Evolutionary conservation across 2,888 invertebrate genomes (phyloP), one percentile per base, ranked within the genome.

Genomic region (Vesta saturnalis): DNA sequence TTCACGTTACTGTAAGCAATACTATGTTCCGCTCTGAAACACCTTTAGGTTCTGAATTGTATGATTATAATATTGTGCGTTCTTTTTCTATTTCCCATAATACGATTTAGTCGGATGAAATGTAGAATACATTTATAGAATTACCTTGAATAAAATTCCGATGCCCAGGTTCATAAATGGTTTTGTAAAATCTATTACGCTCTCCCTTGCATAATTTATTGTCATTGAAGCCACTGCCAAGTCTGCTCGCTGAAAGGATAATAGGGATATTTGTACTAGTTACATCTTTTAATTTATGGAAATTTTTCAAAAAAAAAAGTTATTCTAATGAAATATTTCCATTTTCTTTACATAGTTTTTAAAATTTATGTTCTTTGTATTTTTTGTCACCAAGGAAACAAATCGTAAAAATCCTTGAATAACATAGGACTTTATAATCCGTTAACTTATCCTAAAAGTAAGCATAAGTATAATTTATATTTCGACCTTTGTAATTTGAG

Each of bases 101-200:
- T 43, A 30, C 19, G 52, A 67, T 43, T 55, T 60, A 16, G 43
- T 47, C 43, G 57, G 46, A 57, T 67, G 57, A 67, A 63, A 64
- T 87, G 62, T 52, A 61, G 87, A 77, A 57, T 49, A 58, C 49
- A 60, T 60, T 64, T 62, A 52, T 22, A 47, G 23, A 60, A 63
- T 85, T 85, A 94, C 94, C 90, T 96, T 96, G 85, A 96, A 97
- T 30, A 98, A 86, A 80, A 99, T 99, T 18, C 96, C 95, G 70
- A 97, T 98, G 23, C 98, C 98, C 12, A 98, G 88, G 83, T 97
- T 97, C 94, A 99, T 96, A 85, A 97, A 99, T 0, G 98, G 99
- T 80, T 97, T 97, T 0, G 98, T 98, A 84, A 99, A 99, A 84
- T 98, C 98, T 67, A 99, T 96, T 64, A 96, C 93, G 57, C 94